Conservation (phyloP, 2,888 invertebrate species). For the Saturnia pavonia region DNA sequence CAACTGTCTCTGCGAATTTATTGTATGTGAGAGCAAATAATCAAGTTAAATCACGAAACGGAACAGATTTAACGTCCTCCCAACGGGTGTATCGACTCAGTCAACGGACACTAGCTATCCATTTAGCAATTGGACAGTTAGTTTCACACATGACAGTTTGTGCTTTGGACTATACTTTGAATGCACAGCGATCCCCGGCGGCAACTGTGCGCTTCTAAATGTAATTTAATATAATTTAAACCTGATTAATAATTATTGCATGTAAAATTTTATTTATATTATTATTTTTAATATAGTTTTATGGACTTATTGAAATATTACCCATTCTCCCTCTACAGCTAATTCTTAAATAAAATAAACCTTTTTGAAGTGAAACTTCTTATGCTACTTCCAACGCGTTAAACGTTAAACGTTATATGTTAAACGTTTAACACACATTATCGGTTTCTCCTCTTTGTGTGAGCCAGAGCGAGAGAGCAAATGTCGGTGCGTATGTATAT, state of each 20-base stretch:
- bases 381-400: too few species aligned
- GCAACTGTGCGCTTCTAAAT: neutral
- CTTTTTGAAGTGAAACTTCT: too few species aligned
- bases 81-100: slow-evolving; percentile 47
- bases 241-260: neutral
- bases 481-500: too few species aligned
- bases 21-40: slow-evolving; percentile 28
- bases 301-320: neutral
- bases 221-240: neutral
- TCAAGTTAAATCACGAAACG: slow-evolving; percentile 43
- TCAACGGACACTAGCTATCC: slow-evolving; percentile 53
- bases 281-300: neutral
- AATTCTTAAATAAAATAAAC: too few species aligned
- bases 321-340: too few species aligned
- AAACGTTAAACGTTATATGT: too few species aligned
- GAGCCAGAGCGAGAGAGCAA: too few species aligned
- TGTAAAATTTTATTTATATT: neutral
- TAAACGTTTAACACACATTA: too few species aligned
- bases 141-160: slow-evolving; percentile 58
- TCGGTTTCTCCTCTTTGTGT: too few species aligned
- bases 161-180: slow-evolving; percentile 35
- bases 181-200: slow-evolving; percentile 24
- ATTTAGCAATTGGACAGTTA: slow-evolving; percentile 59
- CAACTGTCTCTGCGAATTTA: slow-evolving; percentile 16
- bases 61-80: slow-evolving; percentile 50